Base-by-base conservation (phyloP, 2,113 vertebrate genomes). In the Syngnathus floridae region DNA sequence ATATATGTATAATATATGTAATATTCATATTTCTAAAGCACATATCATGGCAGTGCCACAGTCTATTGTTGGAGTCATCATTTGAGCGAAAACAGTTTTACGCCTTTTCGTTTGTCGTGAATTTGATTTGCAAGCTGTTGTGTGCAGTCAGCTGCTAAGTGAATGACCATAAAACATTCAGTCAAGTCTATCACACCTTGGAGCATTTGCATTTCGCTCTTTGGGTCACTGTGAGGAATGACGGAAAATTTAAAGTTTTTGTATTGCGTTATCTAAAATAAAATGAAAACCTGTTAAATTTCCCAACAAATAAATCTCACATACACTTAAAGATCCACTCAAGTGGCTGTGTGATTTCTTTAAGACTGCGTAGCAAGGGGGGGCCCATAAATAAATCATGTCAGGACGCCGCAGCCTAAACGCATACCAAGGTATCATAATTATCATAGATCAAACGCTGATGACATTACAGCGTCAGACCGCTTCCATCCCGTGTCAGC, bases 391-490 rank as follows among this genome's bases (percentile, higher is more conserved):
- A 89, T 89, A 89, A 89, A 86, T 86, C 82, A 89, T 88, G 72
- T 72, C 79, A 81, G 79, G 79, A 86, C 60, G 84, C 81, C 80
- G 84, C 79, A 80, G 82, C 82, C 76, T 88, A 86, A 89, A 87
- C 74, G 82, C 83, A 88, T 87, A 89, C 82, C 80, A 70, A 82
- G 87, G 84, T 89, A 89, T 89, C 84, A 88, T 89, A 89, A 89
- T 89, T 89, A 88, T 86, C 86, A 88, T 89, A 89, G 87, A 89
- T 89, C 87, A 89, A 86, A 87, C 86, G 84, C 87, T 89, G 87
- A 88, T 88, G 87, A 84, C 85, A 87, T 88, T 88, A 88, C 86
- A 84, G 82, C 76, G 77, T 82, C 78, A 67, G 78, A 77, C 74
- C 64, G 62, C 74, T 87, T 84, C 82, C 84, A 83, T 88, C 84